Evolutionary conservation across 1,140 invertebrate genomes (phyloP).

Genomic region (Magallana angulata): DNA sequence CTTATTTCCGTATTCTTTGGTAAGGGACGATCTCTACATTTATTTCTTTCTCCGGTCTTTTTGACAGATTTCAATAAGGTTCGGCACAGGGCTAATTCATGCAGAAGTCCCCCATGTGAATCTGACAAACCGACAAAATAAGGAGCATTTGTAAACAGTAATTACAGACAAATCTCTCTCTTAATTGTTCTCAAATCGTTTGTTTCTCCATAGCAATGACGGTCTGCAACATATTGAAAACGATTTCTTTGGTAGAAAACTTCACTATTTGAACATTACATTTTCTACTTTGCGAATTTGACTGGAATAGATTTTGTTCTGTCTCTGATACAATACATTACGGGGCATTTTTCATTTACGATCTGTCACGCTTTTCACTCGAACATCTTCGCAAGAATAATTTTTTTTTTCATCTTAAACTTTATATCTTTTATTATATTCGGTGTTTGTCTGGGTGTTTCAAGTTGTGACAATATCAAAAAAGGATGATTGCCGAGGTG

Average conservation of each 20-base stretch:
- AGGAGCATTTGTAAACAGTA: slow-evolving; percentile 21
- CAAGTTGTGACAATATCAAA: not conserved
- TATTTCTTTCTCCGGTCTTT: not conserved
- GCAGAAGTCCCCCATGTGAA: slow-evolving; percentile 31
- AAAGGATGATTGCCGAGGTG: not conserved
- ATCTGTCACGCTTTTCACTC: not conserved
- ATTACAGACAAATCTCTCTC: not conserved
- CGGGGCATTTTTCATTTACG: not conserved
- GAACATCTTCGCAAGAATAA: slow-evolving; percentile 2
- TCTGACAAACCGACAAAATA: not conserved
- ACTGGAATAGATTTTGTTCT: slow-evolving; percentile 15
- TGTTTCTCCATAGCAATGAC: slow-evolving; percentile 9
- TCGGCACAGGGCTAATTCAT: not conserved
- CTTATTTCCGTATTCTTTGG: slow-evolving; percentile 7
- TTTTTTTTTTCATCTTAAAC: not conserved
- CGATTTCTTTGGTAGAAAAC: not conserved
- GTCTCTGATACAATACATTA: not conserved
- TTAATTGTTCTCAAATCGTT: slow-evolving; percentile 5
- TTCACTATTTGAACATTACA: slow-evolving; percentile 16
- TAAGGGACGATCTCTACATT: not conserved
- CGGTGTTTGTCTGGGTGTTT: too few relatives aligned
- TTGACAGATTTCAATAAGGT: slow-evolving; percentile 33
- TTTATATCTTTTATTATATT: not conserved
- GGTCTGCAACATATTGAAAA: not conserved
- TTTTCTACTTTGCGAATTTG: slow-evolving; percentile 25